Evolutionary conservation across 2,888 invertebrate species (phyloP), one percentile per base, ranked within the genome.

Genomic region (Nudaria mundana): DNA sequence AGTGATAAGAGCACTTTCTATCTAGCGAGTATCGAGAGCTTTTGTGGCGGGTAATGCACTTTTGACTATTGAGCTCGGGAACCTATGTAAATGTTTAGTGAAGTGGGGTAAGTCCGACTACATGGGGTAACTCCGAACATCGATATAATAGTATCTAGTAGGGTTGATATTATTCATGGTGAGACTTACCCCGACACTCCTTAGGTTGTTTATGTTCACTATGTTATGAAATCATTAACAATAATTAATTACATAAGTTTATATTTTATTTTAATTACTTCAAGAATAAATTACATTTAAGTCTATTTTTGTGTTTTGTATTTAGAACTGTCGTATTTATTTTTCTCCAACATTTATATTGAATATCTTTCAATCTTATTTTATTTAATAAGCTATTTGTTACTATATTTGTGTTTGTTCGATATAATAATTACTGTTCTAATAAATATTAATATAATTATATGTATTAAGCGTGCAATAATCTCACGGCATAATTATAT

Each of bases 61-160:
- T n/a, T n/a, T 31, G 18, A 31, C 30, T 31, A 37, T 31, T 37
- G 37, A 37, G 37, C 30, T 37, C 30, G 8, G 30, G 25, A 13
- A 37, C 23, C 18, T 25, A 16, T 37, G 16, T 22, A 13, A 8
- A 12, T 31, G 20, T 31, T 12, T 12, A 5, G 4, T 31, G 11
- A n/a, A 10, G 3, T 24, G 24, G 24, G 24, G 24, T 24, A 24
- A 24, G 10, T 2, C 24, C 24, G 5, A 24, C 24, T 10, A 8
- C 14, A 29, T 11, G 20, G 20, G 20, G 20, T 20, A 2, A 20
- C 8, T 20, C 5, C 20, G 20, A 8, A 20, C 2, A 20, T 20
- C 7, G 3, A 5, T 3, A n/a, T n/a, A n/a, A n/a, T n/a, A n/a
- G n/a, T n/a, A n/a, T n/a, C n/a, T n/a, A n/a, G n/a, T n/a, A 18